Base-by-base conservation (phyloP, 2,797 vertebrate species). In the Enteromius trimaculatus region DNA sequence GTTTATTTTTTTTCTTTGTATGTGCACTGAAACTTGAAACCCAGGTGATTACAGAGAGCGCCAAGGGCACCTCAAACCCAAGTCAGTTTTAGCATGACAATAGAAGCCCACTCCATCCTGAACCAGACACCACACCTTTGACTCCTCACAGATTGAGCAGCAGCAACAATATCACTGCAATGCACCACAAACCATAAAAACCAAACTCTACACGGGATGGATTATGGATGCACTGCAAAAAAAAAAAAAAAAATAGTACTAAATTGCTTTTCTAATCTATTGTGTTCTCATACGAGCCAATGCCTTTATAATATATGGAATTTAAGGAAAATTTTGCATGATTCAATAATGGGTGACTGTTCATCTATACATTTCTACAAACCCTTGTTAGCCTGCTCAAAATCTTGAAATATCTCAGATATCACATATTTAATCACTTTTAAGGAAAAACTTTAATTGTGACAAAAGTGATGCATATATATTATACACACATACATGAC, bases 11-110 rank as follows among this genome's bases (percentile, higher is more conserved):
- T 86, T 79, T 34, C 85, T 92, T 86, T 90, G 85, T 83, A 90
- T 89, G 84, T 90, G 90, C 58, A 71, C 84, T 83, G 87, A 90
- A 88, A 85, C 72, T 74, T 51, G 64, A 84, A 82, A 79, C 86
- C 79, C 64, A 71, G 80, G 86, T 66, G 80, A 87, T 80, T 84
- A 87, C 55, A 65, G 79, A 85, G 86, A 86, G 87, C 83, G 86
- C 90, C 90, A 91, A 91, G 89, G 91, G 90, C 91, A 92, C 90
- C 90, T 90, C 92, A 89, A 85, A 85, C 84, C 85, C 88, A 53
- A 79, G 65, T 83, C 71, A 37, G 21, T 70, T 75, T 80, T 66
- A 76, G 88, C 83, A 85, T 82, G 70, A 89, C 85, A 90, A 89
- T 85, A 79, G 75, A 83, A 80, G 42, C 81, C 82, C 70, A 75